Conservation (phyloP, 2,888 invertebrate genomes). For the Caenorhabditis macrosperma region DNA sequence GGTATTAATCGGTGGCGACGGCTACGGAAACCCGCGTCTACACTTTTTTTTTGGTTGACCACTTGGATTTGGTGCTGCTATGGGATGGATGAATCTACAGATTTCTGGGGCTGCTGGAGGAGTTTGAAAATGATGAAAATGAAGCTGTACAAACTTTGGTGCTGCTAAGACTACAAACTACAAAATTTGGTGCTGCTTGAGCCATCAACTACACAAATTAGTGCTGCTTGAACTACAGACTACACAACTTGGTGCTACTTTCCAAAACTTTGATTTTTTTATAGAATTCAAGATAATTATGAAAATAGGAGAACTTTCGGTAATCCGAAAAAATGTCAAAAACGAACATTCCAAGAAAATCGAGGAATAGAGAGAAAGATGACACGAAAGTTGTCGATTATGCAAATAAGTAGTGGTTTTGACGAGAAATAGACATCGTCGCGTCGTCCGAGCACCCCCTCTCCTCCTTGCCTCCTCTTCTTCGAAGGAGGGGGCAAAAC, state of each 20-base stretch:
- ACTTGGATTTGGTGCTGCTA: not conserved
- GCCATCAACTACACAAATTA: no score
- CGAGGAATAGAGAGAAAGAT: not conserved
- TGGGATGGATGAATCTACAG: no score
- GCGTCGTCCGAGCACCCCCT: not conserved
- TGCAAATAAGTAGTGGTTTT: conserved; percentile 29
- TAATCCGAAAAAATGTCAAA: not conserved
- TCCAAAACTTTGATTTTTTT: no score
- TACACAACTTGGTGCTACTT: not conserved
- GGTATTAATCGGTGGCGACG: not conserved
- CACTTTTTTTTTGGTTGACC: not conserved
- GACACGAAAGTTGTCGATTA: conserved; percentile 35
- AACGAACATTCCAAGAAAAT: not conserved
- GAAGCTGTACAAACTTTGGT: no score
- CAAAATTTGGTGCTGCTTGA: not conserved
- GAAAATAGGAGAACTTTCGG: not conserved
- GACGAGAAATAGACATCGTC: not conserved
- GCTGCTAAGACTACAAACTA: not conserved
- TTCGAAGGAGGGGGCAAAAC: not conserved
- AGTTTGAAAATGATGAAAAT: no score
- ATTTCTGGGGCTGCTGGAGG: no score
- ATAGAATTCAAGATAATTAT: no score
- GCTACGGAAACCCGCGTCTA: no score
- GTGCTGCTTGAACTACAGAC: not conserved
- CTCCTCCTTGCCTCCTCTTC: no score